Conservation (phyloP, 2,113 vertebrate genomes). For the Sprattus sprattus region DNA sequence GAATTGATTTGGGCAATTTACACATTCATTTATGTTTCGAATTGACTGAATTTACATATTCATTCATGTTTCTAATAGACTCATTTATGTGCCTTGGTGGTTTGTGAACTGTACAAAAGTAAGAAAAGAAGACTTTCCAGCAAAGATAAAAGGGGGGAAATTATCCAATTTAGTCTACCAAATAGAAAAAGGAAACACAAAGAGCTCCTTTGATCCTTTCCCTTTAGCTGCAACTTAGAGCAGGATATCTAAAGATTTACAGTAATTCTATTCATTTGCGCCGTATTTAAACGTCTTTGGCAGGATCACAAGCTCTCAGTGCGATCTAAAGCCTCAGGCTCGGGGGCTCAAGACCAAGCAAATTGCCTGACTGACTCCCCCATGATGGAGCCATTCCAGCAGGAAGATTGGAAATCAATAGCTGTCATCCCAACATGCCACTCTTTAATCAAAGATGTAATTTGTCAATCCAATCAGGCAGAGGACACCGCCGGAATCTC, state of each 20-base stretch:
- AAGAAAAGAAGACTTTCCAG: constrained; percentile 31
- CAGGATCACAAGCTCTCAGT: constrained; percentile 60
- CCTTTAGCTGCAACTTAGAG: constrained; percentile 49
- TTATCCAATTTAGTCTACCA: constrained; percentile 39
- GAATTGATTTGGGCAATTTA: constrained; percentile 5
- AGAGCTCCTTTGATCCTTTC: constrained; percentile 20
- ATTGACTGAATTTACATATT: background rate
- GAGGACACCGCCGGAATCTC: constrained; percentile 26
- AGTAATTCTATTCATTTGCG: constrained; percentile 65
- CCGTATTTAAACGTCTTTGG: constrained; percentile 72
- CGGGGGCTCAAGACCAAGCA: constrained; percentile 64
- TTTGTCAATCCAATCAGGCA: constrained; percentile 64
- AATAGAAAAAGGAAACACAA: constrained; percentile 25
- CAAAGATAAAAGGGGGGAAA: constrained; percentile 47
- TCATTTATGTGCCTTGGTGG: background rate
- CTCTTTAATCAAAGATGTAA: constrained; percentile 61
- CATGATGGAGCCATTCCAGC: constrained; percentile 69
- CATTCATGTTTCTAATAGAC: background rate
- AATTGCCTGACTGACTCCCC: constrained; percentile 62
- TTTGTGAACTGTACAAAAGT: background rate
- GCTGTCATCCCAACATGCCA: constrained; percentile 60
- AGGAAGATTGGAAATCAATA: constrained; percentile 74
- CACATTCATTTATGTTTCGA: background rate
- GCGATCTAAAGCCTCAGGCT: constrained; percentile 58
- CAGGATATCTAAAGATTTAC: constrained; percentile 59